phyloP scores from a whole-genome alignment of 2,797 vertebrate species.

The Microctenopoma steveboyesi region DNA sequence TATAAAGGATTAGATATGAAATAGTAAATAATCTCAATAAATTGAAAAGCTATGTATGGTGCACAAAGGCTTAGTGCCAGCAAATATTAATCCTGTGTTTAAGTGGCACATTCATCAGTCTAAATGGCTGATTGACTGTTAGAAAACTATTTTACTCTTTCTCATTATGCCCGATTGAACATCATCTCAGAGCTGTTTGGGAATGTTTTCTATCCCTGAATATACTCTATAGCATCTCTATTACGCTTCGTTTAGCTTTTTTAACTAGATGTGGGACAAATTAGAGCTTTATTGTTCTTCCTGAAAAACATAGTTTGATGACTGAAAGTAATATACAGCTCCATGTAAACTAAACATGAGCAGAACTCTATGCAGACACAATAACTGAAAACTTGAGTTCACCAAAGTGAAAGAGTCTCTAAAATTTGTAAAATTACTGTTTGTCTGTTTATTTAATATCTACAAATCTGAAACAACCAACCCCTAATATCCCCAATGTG shows the following conservation, averaged over 20 bases:
- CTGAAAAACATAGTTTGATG: background rate
- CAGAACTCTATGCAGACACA: background rate
- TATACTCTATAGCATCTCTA: background rate
- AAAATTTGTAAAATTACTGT: background rate
- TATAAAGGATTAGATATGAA: background rate
- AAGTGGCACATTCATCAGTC: no score
- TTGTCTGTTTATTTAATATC: background rate
- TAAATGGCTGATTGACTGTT: no score
- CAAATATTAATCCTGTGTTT: no score
- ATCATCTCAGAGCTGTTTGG: background rate
- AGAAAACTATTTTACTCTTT: no score
- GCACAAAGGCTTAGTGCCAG: no score
- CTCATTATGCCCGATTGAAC: background rate
- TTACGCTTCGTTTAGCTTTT: background rate
- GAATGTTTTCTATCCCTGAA: background rate
- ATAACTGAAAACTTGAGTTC: background rate
- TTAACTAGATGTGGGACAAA: background rate
- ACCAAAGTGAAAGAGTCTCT: background rate
- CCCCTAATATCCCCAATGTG: background rate
- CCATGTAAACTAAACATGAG: background rate
- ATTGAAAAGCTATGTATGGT: no score
- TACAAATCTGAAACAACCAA: slow-evolving; percentile 2
- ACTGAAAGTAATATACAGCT: background rate
- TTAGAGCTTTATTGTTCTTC: background rate
- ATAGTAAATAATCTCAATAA: background rate